These are phyloP conservation scores for Pseudopleuronectes americanus DNA, from an alignment of 2,797 vertebrate genomes.

Conservation along the genomic window DNA sequence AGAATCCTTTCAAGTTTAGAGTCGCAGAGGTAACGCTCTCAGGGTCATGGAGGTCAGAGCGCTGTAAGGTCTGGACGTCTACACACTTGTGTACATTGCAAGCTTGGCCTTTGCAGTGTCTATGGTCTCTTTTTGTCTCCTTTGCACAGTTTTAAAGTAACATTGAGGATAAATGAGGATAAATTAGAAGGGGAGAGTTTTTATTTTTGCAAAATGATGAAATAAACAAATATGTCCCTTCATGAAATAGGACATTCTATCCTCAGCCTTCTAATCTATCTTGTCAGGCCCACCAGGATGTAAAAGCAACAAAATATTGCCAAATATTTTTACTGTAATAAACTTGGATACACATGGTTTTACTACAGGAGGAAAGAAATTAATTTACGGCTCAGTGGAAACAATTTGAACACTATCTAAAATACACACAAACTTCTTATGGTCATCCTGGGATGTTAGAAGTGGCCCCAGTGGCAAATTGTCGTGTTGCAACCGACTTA, in stretches of 20 bases:
- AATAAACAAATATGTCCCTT: too few relatives aligned
- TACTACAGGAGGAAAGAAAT: not conserved
- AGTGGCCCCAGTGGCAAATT: not conserved
- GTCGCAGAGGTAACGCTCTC: constrained; percentile 44
- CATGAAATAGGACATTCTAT: not conserved
- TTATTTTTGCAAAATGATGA: not conserved
- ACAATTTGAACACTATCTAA: not conserved
- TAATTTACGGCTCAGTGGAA: not conserved
- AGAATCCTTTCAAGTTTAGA: constrained; percentile 60
- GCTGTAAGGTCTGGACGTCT: constrained; percentile 13
- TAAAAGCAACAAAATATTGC: not conserved
- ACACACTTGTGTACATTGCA: constrained; percentile 12
- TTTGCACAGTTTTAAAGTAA: not conserved
- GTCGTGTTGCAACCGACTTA: not conserved
- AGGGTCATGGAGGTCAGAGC: constrained; percentile 32
- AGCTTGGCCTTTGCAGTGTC: not conserved
- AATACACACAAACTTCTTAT: not conserved
- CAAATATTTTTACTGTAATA: not conserved
- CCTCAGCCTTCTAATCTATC: not conserved
- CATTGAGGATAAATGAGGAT: not conserved
- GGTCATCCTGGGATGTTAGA: not conserved
- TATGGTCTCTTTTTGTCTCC: constrained; percentile 8
- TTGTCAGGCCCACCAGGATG: not conserved
- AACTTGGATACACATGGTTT: not conserved
- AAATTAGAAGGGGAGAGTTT: not conserved